These are phyloP conservation scores for Aethina tumida DNA, from an alignment of 1,140 invertebrate genomes.

Conservation along the genomic window DNA sequence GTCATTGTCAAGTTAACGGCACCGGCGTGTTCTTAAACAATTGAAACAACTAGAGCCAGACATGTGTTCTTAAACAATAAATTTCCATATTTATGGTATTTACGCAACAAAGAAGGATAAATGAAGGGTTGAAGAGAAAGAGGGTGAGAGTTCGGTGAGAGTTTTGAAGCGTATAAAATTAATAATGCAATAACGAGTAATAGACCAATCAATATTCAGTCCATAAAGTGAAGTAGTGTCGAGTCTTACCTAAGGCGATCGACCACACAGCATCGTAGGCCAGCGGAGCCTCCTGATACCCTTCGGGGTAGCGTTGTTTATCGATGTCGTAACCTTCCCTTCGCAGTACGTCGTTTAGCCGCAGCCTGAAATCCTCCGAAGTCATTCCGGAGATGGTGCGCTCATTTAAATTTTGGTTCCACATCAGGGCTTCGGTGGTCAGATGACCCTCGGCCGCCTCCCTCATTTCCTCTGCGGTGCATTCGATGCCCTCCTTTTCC, in stretches of 20 bases:
- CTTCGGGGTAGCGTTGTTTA: conserved; percentile 75
- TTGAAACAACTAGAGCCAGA: no score
- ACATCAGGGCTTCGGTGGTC: conserved; percentile 97
- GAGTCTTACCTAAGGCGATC: conserved; percentile 68
- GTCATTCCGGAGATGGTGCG: conserved; percentile 91
- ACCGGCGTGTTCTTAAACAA: no score
- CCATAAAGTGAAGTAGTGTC: no score
- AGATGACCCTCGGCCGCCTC: conserved; percentile 92
- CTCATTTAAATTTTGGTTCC: conserved; percentile 85
- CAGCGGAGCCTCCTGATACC: conserved; percentile 95
- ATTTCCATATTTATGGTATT: no score
- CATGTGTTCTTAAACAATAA: no score
- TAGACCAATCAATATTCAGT: no score
- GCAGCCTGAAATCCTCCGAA: conserved; percentile 60
- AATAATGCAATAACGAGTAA: no score
- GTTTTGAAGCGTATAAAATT: no score
- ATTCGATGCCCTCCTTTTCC: conserved; percentile 83
- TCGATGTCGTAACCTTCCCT: conserved; percentile 73
- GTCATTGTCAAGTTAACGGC: no score
- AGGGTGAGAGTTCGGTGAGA: no score
- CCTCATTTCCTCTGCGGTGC: conserved; percentile 86
- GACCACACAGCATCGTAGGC: conserved; percentile 99
- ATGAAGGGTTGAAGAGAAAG: no score
- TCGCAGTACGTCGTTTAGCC: conserved; percentile 69
- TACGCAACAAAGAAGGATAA: no score